Evolutionary conservation across 2,797 vertebrate species (phyloP), one percentile per base, ranked within the genome.

Genomic region (Aulostomus chinensis): DNA sequence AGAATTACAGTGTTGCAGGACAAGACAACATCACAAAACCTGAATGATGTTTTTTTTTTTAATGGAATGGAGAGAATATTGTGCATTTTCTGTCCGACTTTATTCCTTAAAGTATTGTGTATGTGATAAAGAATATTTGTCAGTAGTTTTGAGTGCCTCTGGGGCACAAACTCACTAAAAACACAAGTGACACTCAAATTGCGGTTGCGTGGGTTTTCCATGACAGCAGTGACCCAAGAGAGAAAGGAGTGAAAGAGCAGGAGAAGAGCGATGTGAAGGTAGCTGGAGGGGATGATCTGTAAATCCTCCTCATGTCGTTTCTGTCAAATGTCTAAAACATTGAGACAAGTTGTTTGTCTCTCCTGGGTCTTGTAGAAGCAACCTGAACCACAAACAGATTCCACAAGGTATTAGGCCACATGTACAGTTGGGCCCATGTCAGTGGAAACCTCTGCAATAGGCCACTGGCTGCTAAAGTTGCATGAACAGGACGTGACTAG

Each of bases 331-430:
- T 39, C 65, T 54, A 29, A 73, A 69, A 80, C 63, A 70, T 2
- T 21, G 28, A 57, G 40, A 39, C 52, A 36, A 28, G 53, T 48
- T 47, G 30, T 30, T 42, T 71, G 36, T 57, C 28, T 69, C 21
- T 35, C 20, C 29, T 18, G 14, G n/a, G 32, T 18, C 25, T 41
- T 25, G 31, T 5, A 48, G 41, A 43, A 38, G 17, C 10, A 25
- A 31, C 41, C 17, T 8, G 29, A 52, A 26, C 18, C 37, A 40
- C 5, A 10, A 12, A 41, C 48, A 56, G 58, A 85, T 83, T 80
- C 77, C 76, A 64, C 9, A 17, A 42, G 60, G 58, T 80, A 76
- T 73, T 41, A 52, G 43, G 40, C 77, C 68, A 73, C 16, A 58
- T 33, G 31, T 22, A 20, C 24, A 7, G 6, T 9, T 5, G 25